Evolutionary conservation across 2,113 vertebrate species (phyloP).

Genomic region (Arvicanthis niloticus): DNA sequence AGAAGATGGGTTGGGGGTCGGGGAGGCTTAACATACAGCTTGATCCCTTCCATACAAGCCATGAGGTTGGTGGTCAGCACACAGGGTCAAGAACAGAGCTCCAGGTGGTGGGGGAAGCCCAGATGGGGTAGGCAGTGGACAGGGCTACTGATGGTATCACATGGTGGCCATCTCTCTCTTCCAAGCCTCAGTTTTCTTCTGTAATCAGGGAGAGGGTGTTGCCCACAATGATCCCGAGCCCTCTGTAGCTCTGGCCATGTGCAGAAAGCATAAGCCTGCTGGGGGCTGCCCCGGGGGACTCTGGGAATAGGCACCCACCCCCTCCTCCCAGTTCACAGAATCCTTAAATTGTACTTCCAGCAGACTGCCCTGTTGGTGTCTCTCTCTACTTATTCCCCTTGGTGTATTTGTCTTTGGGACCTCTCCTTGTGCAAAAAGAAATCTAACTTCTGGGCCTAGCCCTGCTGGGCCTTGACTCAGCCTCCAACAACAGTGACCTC

Average conservation of each 20-base stretch:
- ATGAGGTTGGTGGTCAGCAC: background rate
- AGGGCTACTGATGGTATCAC: background rate
- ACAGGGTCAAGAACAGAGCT: background rate
- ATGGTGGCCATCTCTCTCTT: background rate
- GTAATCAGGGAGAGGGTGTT: background rate
- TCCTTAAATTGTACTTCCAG: background rate
- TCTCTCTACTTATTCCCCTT: background rate
- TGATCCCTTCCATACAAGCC: background rate
- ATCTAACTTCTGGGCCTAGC: background rate
- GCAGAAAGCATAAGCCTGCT: fast-evolving
- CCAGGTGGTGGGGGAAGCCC: background rate
- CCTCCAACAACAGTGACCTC: background rate
- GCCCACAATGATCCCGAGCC: background rate
- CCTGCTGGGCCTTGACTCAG: background rate
- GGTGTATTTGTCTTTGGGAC: background rate
- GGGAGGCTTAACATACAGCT: background rate
- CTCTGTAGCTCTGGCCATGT: background rate
- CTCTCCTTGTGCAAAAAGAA: background rate
- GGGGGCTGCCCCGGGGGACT: background rate
- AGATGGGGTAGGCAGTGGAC: background rate
- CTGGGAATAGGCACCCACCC: background rate
- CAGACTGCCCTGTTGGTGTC: background rate
- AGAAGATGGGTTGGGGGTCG: background rate
- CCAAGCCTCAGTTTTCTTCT: background rate
- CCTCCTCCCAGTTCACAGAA: background rate